Evolutionary conservation across 2,113 vertebrate genomes (phyloP).

Genomic region (Chaenocephalus aceratus): DNA sequence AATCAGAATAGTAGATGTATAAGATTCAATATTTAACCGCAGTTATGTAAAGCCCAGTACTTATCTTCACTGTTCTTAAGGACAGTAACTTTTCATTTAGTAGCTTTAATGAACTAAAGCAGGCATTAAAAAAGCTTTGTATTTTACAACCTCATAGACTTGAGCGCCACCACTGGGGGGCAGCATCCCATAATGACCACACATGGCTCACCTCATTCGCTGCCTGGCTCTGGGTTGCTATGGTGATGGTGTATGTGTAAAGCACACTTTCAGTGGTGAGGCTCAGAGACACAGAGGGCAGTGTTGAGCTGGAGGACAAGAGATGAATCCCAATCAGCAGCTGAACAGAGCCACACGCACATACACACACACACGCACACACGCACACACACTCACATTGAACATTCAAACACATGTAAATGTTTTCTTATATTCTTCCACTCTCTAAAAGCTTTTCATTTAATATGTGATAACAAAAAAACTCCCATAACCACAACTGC

Average conservation of each 20-base stretch:
- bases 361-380: conserved; percentile 20
- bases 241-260: conserved; percentile 69
- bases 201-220: conserved; percentile 39
- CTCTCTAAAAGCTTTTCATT: conserved; percentile 24
- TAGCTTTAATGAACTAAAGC: no score
- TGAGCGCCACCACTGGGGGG: conserved; percentile 72
- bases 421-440: conserved; percentile 16
- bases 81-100: not conserved
- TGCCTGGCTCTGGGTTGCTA: conserved; percentile 71
- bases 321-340: conserved; percentile 78
- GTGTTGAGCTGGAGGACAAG: conserved; percentile 75
- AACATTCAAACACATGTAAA: not conserved
- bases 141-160: not conserved
- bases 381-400: not conserved
- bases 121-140: no score
- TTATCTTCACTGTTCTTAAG: not conserved
- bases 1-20: not conserved
- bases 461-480: conserved; percentile 11
- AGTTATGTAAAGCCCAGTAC: not conserved
- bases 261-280: conserved; percentile 58
- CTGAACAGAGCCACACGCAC: conserved; percentile 48
- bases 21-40: not conserved
- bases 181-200: conserved; percentile 64
- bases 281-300: conserved; percentile 79
- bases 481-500: conserved; percentile 2